A percentile compares a stretch with the other conserved stretches of the same genome.
These are phyloP conservation scores for Phengaris alcon DNA, from an alignment of 2,888 invertebrate species.

Conservation along the genomic window DNA sequence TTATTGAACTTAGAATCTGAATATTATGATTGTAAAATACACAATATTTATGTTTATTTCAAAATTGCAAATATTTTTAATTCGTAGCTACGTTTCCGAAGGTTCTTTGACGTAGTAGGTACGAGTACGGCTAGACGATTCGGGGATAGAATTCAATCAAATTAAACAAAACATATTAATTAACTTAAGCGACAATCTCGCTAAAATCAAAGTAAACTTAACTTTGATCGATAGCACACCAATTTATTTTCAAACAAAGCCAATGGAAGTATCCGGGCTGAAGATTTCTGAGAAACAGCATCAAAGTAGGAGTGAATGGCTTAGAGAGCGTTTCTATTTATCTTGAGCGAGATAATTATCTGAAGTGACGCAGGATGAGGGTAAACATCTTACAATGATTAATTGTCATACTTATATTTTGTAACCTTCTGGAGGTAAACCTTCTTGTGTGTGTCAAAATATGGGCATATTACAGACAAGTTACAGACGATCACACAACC, in stretches of 20 bases:
- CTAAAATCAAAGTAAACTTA: conserved; percentile 22
- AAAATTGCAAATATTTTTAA: too few species aligned
- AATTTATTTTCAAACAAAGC: conserved; percentile 28
- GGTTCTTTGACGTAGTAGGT: too few species aligned
- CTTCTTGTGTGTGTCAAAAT: conserved; percentile 19
- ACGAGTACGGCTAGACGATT: neutral
- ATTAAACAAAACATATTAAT: conserved; percentile 14
- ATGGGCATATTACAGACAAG: conserved; percentile 4
- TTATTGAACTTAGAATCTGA: neutral
- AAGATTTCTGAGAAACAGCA: conserved; percentile 52
- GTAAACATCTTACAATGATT: conserved; percentile 76
- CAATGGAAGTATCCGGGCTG: conserved; percentile 23
- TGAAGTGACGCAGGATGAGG: conserved; percentile 70
- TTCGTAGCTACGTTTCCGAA: too few species aligned
- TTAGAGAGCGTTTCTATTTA: conserved; percentile 61
- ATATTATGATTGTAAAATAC: neutral
- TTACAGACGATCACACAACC: neutral
- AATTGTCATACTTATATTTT: conserved; percentile 71
- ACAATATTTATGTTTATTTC: neutral
- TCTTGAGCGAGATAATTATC: conserved; percentile 71
- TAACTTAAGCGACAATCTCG: conserved; percentile 22
- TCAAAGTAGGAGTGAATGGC: conserved; percentile 51
- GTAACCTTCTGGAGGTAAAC: conserved; percentile 39
- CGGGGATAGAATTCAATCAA: neutral
- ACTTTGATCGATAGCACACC: conserved; percentile 30